Evolutionary conservation across 2,797 vertebrate species (phyloP).

Genomic region (Gymnothorax javanicus): DNA sequence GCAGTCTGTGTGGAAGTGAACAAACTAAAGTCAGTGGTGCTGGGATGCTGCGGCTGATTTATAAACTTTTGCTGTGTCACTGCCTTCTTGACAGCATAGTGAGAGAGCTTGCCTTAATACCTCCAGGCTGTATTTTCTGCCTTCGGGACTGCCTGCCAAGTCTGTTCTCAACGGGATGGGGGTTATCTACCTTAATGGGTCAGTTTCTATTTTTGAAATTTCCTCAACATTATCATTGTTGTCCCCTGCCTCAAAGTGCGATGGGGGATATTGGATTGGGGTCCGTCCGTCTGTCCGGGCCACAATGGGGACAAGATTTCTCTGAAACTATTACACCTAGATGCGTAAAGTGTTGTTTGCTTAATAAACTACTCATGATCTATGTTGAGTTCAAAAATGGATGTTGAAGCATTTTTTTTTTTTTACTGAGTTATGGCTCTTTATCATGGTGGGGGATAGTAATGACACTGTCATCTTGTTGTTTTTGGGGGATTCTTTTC

Average conservation of each 20-base stretch:
- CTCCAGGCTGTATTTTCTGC: neutral
- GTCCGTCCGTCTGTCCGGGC: too few species aligned
- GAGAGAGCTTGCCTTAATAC: neutral
- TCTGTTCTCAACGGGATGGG: neutral
- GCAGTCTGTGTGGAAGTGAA: neutral
- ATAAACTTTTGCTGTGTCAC: neutral
- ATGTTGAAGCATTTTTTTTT: too few species aligned
- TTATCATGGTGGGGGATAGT: too few species aligned
- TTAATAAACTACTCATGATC: too few species aligned
- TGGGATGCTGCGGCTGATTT: neutral
- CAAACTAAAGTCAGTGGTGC: neutral
- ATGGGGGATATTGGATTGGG: too few species aligned
- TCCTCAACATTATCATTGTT: neutral
- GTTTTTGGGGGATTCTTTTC: neutral
- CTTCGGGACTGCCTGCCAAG: neutral
- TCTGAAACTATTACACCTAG: too few species aligned
- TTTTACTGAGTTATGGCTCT: too few species aligned
- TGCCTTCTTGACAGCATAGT: neutral
- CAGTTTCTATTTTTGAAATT: neutral
- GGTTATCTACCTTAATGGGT: neutral
- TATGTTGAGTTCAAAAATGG: too few species aligned
- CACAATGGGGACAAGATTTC: too few species aligned
- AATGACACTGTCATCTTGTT: neutral
- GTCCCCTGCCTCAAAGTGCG: too few species aligned
- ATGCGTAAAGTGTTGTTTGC: too few species aligned